phyloP scores from a whole-genome alignment of 2,888 invertebrate species.

The Eilema caniola region DNA sequence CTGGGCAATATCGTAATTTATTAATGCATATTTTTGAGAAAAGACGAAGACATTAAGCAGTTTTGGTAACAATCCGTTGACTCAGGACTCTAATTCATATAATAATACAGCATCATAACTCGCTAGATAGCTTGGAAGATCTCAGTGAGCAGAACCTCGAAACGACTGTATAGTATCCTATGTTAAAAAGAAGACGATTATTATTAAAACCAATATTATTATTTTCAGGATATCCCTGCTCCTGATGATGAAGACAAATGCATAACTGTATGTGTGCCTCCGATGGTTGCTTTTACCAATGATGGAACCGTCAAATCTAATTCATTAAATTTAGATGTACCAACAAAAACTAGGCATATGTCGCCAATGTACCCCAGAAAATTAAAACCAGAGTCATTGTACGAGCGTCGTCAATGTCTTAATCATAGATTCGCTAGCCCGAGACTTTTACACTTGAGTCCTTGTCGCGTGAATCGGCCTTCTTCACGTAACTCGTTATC shows the following conservation, averaged over 20 bases:
- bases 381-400: slow-evolving; percentile 73
- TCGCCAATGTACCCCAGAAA: slow-evolving; percentile 78
- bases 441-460: slow-evolving; percentile 87
- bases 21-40: no score
- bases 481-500: slow-evolving; percentile 92
- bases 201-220: not conserved
- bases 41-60: no score
- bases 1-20: no score
- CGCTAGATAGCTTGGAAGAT: no score
- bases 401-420: slow-evolving; percentile 77
- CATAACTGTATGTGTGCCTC: slow-evolving; percentile 64
- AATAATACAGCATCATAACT: no score
- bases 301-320: slow-evolving; percentile 59
- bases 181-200: no score
- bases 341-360: slow-evolving; percentile 62
- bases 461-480: slow-evolving; percentile 88
- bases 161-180: not conserved
- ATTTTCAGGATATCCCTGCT: slow-evolving; percentile 75
- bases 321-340: slow-evolving; percentile 61
- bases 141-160: no score
- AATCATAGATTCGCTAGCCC: slow-evolving; percentile 81
- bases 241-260: slow-evolving; percentile 59
- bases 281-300: slow-evolving; percentile 64
- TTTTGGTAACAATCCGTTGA: no score
- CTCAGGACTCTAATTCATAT: no score